These are phyloP conservation scores for Tachina lurida DNA, from an alignment of 2,888 invertebrate genomes.

Conservation along the genomic window DNA sequence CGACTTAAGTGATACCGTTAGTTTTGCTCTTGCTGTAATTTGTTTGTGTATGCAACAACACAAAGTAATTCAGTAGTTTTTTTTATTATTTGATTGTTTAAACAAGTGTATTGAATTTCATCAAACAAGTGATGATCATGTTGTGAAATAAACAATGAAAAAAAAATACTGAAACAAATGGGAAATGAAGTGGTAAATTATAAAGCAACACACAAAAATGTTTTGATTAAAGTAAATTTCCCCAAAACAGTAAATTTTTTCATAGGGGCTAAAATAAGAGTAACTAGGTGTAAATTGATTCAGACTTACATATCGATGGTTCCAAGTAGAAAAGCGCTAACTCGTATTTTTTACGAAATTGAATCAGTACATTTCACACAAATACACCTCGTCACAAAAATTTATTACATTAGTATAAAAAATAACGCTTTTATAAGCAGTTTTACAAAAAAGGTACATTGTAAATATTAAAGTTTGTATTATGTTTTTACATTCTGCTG, in stretches of 20 bases:
- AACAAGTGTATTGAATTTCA: slow-evolving; percentile 52
- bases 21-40: background rate
- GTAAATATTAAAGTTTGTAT: no score
- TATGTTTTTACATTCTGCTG: no score
- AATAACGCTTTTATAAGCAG: no score
- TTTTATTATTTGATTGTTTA: background rate
- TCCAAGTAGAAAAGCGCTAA: no score
- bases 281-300: no score
- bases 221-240: background rate
- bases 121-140: background rate
- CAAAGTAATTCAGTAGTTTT: background rate
- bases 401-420: no score
- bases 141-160: slow-evolving; percentile 1
- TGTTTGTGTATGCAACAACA: background rate
- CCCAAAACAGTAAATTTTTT: background rate
- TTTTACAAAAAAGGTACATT: no score
- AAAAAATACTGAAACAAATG: background rate
- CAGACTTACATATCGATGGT: no score
- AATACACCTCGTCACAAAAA: no score
- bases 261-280: no score
- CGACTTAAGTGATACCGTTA: background rate
- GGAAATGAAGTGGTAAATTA: background rate
- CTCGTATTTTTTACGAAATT: no score
- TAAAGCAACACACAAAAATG: background rate
- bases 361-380: no score